A percentile compares a stretch with the other conserved stretches of the same genome.
Conservation (phyloP, 2,888 invertebrate species). For the Dicyrtoma fusca region DNA sequence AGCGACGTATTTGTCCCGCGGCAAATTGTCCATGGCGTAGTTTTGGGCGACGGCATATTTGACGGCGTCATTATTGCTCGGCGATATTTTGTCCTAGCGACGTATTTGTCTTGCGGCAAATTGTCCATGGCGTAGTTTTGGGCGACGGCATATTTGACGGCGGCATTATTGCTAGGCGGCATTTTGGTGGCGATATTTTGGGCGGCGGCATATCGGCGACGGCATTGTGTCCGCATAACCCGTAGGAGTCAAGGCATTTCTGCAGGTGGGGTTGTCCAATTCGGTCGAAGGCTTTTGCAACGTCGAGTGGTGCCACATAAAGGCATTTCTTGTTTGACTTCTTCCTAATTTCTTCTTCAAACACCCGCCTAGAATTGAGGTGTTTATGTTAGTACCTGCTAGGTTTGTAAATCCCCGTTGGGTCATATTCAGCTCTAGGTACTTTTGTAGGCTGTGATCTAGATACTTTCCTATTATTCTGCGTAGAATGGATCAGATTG, state of each 20-base stretch:
- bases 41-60: no score
- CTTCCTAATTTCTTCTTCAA: background rate
- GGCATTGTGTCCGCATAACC: no score
- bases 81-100: no score
- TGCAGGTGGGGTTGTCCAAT: background rate
- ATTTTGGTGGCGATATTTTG: no score
- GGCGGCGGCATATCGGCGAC: no score
- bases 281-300: constrained; percentile 8
- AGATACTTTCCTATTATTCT: background rate
- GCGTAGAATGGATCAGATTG: constrained; percentile 5
- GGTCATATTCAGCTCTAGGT: background rate
- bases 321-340: background rate
- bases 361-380: background rate
- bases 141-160: no score
- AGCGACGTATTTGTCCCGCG: no score
- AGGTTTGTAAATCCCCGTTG: constrained; percentile 9
- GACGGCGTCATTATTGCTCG: no score
- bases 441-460: background rate
- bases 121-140: no score
- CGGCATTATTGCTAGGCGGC: no score
- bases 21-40: no score
- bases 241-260: background rate
- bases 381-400: constrained; percentile 8
- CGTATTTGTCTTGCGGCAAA: no score
- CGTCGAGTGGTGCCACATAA: background rate